phyloP scores from a whole-genome alignment of 2,797 vertebrate species.

The Crenuchus spilurus region DNA sequence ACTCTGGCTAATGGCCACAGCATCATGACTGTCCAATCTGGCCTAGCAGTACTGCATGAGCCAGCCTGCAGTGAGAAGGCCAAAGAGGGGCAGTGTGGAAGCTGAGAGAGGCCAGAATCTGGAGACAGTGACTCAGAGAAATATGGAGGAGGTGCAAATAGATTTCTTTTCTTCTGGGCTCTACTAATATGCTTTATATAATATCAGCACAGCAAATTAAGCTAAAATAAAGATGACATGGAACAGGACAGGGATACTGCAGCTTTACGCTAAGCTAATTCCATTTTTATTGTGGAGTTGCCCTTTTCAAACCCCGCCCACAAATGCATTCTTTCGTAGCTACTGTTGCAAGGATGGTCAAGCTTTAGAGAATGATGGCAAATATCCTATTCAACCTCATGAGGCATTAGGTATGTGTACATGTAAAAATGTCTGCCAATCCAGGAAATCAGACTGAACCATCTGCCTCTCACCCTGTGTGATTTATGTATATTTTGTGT shows the following conservation, averaged over 20 bases:
- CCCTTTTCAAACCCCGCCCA: too few relatives aligned
- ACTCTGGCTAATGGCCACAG: not conserved
- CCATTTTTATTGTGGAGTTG: too few relatives aligned
- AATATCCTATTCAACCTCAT: too few relatives aligned
- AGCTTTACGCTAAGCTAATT: not conserved
- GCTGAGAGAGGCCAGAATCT: not conserved
- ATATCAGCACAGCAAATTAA: not conserved
- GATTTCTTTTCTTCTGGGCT: not conserved
- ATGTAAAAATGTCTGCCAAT: too few relatives aligned
- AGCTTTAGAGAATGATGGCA: too few relatives aligned
- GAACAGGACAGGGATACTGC: not conserved
- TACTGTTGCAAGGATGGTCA: too few relatives aligned
- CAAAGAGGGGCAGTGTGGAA: not conserved
- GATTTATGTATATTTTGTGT: too few relatives aligned
- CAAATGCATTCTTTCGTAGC: too few relatives aligned
- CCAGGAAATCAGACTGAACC: too few relatives aligned
- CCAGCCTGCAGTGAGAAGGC: constrained; percentile 3
- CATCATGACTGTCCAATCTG: not conserved
- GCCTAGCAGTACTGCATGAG: not conserved
- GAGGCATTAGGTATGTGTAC: too few relatives aligned
- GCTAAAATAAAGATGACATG: not conserved
- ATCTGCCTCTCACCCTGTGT: too few relatives aligned
- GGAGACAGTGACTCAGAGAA: not conserved
- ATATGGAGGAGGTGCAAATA: not conserved
- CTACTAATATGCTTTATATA: not conserved